Base-by-base conservation (phyloP, 2,797 vertebrate genomes). In the Epinephelus coioides region DNA sequence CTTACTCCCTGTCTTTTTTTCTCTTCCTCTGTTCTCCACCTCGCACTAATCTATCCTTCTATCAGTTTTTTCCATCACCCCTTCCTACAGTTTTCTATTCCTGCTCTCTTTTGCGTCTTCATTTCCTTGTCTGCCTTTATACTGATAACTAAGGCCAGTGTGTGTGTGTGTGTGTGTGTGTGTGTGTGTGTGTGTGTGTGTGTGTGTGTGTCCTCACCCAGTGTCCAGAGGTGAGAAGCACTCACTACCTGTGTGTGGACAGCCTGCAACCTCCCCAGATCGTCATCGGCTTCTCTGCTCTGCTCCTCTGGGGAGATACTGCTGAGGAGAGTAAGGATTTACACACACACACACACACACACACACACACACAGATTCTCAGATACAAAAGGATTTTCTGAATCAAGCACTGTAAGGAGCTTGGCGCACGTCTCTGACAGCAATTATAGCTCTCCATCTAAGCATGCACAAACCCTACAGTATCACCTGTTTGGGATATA, bases 201-300 rank as follows among this genome's bases (percentile, higher is more conserved):
- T 84, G 57, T 61, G 34, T 74, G 30, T 61, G 60, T 71, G 25
- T 80, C 50, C 43, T 34, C 86, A 98, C 82, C 38, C 86, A 98
- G 97, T 90, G 82, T 84, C 79, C 87, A 84, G 94, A 94, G 49
- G 96, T 97, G 5, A 92, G 77, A 79, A 90, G 91, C 51, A 90
- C 87, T 79, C 94, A 97, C 92, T 97, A 96, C 88, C 93, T 99
- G 61, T 96, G 92, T 86, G 96, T 98, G 88, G 98, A 99, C 89
- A 97, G 93, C 79, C 79, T 96, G 84, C 95, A 89, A 69, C 94
- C 97, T 49, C 91, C 90, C 67, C 94, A 97, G 91, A 96, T 99
- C 46, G 92, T 98, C 86, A 91, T 99, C 91, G 95, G 95, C 76
- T 97, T 97, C 92, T 99, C 98, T 86, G 96, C 95, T 13, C 82